phyloP scores from a whole-genome alignment of 2,113 vertebrate genomes.

The Ifrita kowaldi region DNA sequence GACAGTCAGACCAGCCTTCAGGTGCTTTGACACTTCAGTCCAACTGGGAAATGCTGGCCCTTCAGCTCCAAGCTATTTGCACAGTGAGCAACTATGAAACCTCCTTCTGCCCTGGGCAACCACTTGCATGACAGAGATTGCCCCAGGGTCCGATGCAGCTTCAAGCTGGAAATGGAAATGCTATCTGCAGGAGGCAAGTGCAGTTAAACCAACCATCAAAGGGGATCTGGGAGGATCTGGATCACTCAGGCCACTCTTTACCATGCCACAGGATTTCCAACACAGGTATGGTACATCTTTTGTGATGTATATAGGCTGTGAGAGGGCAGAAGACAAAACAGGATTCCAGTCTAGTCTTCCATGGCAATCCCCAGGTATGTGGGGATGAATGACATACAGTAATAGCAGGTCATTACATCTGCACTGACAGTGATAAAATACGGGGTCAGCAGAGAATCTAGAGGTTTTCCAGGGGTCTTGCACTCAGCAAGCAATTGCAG shows the following conservation, averaged over 20 bases:
- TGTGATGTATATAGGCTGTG: background rate
- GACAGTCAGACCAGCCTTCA: background rate
- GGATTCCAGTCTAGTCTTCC: background rate
- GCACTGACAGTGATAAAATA: background rate
- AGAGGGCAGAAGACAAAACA: background rate
- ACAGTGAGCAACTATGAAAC: background rate
- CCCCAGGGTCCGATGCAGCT: background rate
- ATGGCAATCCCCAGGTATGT: background rate
- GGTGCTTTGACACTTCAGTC: background rate
- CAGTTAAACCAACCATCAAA: background rate
- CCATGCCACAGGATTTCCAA: background rate
- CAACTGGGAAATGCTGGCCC: background rate
- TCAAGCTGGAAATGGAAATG: background rate
- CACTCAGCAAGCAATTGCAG: background rate
- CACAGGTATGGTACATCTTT: background rate
- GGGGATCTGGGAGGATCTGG: background rate
- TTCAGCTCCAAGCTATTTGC: background rate
- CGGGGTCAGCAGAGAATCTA: background rate
- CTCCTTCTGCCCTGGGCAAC: background rate
- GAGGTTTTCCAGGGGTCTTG: conserved; percentile 6
- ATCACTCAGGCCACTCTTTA: background rate
- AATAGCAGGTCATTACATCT: background rate
- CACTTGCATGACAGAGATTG: background rate
- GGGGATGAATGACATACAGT: background rate
- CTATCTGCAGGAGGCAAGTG: background rate